A percentile compares a stretch with the other conserved stretches of the same genome.
Conservation (phyloP, 2,888 invertebrate species). For the Pseudolycoriella hygida region DNA sequence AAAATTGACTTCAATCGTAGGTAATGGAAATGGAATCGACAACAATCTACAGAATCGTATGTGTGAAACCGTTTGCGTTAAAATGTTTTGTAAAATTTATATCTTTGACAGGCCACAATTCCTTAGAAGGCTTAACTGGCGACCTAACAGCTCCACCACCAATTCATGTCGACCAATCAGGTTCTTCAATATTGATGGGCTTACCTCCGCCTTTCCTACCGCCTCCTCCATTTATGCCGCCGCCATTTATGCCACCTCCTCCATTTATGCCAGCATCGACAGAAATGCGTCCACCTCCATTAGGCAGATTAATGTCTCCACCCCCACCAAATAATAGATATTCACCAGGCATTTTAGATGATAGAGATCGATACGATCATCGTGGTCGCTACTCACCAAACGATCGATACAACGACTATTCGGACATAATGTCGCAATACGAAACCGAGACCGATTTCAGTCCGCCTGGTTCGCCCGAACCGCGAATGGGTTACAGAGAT, state of each 20-base stretch:
- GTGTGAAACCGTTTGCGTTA: background rate
- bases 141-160: constrained; percentile 23
- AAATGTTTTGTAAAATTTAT: background rate
- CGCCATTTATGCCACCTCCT: constrained; percentile 36
- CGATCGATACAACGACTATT: constrained; percentile 31
- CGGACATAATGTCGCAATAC: constrained; percentile 26
- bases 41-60: constrained; percentile 4
- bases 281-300: constrained; percentile 36
- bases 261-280: constrained; percentile 34
- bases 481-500: constrained; percentile 24
- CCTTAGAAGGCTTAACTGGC: constrained; percentile 9
- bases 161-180: constrained; percentile 25
- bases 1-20: constrained; percentile 29
- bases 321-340: constrained; percentile 22
- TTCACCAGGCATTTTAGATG: constrained; percentile 19
- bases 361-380: constrained; percentile 24
- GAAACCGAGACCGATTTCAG: constrained; percentile 51
- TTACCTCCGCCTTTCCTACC: constrained; percentile 39
- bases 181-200: constrained; percentile 30
- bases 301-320: constrained; percentile 34
- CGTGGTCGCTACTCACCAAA: constrained; percentile 36
- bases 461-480: constrained; percentile 41
- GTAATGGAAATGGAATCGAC: background rate
- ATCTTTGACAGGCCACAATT: constrained; percentile 4
- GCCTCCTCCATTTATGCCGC: constrained; percentile 40